Base-by-base conservation (phyloP, 2,888 invertebrate species). In the Linnaemya vulpina region DNA sequence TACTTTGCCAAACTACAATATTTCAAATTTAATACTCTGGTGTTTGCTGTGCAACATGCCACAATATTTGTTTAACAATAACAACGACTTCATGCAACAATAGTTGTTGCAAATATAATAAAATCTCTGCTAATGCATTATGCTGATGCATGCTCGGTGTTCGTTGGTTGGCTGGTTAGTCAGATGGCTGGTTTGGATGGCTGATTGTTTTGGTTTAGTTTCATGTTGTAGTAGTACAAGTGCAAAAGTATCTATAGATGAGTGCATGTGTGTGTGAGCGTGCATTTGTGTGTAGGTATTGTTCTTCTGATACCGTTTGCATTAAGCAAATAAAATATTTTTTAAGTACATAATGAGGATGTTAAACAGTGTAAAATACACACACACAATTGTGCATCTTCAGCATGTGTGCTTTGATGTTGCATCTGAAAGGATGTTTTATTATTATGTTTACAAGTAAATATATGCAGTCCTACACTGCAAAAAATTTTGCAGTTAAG, bases 51-150 rank as follows among this genome's bases (percentile, higher is more conserved):
- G 65, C 49, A 25, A 38, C 60, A 51, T 75, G 65, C 65, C 53
- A 65, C 53, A 67, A 78, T 85, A 82, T 85, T 85, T 82, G 74
- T 75, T 51, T 77, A 81, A 81, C 77, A 84, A 85, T 71, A 84
- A 81, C 68, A 77, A 63, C 67, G 17, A 40, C 25, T 43, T 25
- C 11, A 25, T 62, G 17, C 35, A 58, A 58, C 58, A 63, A 63
- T 63, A n/a, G 25, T 63, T 63, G 49, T 55, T 70, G 63, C 40
- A 67, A 58, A 78, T 62, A 83, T 63, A 84, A 84, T 79, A 85
- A 78, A 85, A 85, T 85, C 78, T 71, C 43, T 78, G 70, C 82
- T 82, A 78, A 85, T 82, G 82, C 82, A 85, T 85, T 78, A 85
- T 85, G 46, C 81, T 85, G 85, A 85, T 85, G 85, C 85, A 82